Conservation (phyloP, 2,113 vertebrate genomes). For the Entelurus aequoreus region DNA sequence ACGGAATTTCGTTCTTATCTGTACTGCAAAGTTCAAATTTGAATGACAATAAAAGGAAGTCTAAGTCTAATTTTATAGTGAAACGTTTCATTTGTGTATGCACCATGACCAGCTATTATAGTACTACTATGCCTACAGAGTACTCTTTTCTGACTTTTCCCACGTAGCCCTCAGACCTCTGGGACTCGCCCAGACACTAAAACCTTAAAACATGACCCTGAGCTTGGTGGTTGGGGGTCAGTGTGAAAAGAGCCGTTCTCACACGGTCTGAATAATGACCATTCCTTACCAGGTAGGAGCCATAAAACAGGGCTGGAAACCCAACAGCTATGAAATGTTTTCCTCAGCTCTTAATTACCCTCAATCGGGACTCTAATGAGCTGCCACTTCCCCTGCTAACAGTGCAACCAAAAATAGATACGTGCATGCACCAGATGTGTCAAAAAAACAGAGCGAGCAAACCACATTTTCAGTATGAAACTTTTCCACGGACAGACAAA, state of each 20-base stretch:
- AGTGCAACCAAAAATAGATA: conserved; percentile 49
- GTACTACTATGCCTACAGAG: conserved; percentile 20
- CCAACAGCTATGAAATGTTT: background rate
- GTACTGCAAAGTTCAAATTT: no score
- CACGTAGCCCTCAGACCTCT: conserved; percentile 42
- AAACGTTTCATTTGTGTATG: no score
- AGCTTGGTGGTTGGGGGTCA: conserved; percentile 30
- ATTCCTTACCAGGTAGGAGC: background rate
- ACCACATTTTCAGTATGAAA: conserved; percentile 39
- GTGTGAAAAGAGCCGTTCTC: conserved; percentile 18
- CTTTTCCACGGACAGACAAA: conserved; percentile 45
- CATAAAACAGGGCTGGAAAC: background rate
- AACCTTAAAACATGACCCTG: conserved; percentile 44
- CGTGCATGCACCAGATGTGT: conserved; percentile 48
- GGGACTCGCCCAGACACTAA: conserved; percentile 43
- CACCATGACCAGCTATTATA: background rate
- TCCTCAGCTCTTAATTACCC: conserved; percentile 31
- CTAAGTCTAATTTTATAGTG: no score
- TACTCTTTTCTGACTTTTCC: conserved; percentile 2
- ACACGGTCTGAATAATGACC: conserved; percentile 28
- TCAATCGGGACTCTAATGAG: conserved; percentile 39
- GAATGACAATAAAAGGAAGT: no score
- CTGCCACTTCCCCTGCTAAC: conserved; percentile 42
- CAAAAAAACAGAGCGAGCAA: conserved; percentile 35
- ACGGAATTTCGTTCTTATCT: no score